Evolutionary conservation across 2,113 vertebrate species (phyloP).

Genomic region (Petrocephalus microphthalmus): DNA sequence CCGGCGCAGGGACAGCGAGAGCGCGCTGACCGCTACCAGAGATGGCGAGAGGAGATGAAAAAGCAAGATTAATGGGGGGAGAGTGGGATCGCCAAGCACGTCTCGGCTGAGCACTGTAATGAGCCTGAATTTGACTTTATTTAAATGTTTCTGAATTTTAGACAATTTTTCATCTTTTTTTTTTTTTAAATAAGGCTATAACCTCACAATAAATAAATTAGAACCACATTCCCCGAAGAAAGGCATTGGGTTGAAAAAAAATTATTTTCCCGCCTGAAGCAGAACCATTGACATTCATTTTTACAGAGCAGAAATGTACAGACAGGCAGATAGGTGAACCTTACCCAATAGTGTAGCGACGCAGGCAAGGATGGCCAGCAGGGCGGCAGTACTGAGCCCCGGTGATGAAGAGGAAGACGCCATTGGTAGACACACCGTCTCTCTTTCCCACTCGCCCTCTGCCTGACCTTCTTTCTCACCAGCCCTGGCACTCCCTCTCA

Average conservation of each 20-base stretch:
- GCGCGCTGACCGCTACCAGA: conserved; percentile 57
- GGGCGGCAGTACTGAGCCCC: conserved; percentile 71
- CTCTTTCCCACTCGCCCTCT: conserved; percentile 54
- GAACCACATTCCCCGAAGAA: background rate
- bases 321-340: conserved; percentile 12
- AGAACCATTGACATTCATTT: conserved; percentile 18
- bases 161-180: background rate
- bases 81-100: background rate
- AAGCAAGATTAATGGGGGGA: background rate
- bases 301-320: background rate
- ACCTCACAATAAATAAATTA: background rate
- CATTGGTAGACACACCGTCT: conserved; percentile 50
- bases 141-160: conserved; percentile 8
- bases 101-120: background rate
- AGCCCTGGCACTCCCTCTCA: conserved; percentile 61
- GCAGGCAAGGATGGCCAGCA: conserved; percentile 73
- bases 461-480: conserved; percentile 49
- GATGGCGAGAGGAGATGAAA: background rate
- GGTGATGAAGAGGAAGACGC: conserved; percentile 58
- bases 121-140: background rate
- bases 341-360: conserved; percentile 74
- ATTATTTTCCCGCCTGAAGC: background rate
- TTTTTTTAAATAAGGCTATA: background rate
- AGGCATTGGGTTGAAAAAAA: background rate
- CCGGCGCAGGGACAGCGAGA: conserved; percentile 58